Base-by-base conservation (phyloP, 53 echinoderm and acorn worm genomes). In the Apostichopus leukothele region DNA sequence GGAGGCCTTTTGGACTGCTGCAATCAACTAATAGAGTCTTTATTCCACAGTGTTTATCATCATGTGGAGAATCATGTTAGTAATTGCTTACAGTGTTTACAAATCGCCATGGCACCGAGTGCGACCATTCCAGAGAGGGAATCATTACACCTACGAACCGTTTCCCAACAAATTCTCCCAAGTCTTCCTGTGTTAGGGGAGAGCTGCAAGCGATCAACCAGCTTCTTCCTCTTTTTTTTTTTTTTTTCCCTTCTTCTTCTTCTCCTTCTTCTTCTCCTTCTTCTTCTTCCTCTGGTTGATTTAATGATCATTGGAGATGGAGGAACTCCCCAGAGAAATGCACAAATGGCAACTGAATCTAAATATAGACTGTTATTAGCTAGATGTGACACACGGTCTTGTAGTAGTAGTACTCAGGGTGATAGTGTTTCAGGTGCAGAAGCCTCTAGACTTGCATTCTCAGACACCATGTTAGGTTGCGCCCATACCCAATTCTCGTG, bases 261-360 rank as follows among this genome's bases (percentile, higher is more conserved):
- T 50, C 51, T 75, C 8, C 9, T 4, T 81, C 12, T 81, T 7
- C 22, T 57, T 80, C 80, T 59, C n/a, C n/a, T n/a, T 51, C 50
- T 25, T 27, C 9, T 4, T 81, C 12, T 81, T 18, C 22, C 81
- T 81, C 81, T 59, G 19, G 81, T 59, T 81, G 81, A 81, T 81
- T 55, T 81, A 81, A 81, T 81, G 81, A 81, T 81, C 81, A 81
- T 22, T 55, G 81, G 81, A 81, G 81, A 81, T 54, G 81, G 81
- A 19, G 51, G 50, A 81, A 81, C 81, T 81, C 81, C 59, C 81
- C 5, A 16, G 81, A 81, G 81, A 81, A 81, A 81, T 9, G 54
- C 81, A 81, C 55, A 81, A 81, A 54, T 81, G 81, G 81, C 19
- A 81, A 81, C 81, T 54, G 81, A 55, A 59, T 81, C 81, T 81